These are phyloP conservation scores for Archivesica marissinica DNA, from an alignment of 1,140 invertebrate genomes.

Conservation along the genomic window DNA sequence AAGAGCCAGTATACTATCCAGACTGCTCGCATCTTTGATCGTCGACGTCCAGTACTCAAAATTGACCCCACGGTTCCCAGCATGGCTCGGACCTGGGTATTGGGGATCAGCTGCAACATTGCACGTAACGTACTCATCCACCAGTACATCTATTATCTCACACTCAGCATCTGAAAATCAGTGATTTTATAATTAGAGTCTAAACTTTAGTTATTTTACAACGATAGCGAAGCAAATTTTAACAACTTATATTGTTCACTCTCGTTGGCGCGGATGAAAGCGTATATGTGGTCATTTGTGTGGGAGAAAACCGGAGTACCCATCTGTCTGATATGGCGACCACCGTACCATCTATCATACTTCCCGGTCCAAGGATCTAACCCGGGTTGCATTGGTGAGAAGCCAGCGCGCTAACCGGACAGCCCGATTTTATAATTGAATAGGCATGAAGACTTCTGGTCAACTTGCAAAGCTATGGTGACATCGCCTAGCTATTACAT, in stretches of 20 bases:
- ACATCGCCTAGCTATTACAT: background rate
- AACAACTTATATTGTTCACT: too few species aligned
- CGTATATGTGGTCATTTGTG: too few species aligned
- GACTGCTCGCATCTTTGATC: background rate
- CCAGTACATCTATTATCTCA: slow-evolving; percentile 13
- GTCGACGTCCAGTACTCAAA: slow-evolving; percentile 52
- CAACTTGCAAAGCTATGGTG: background rate
- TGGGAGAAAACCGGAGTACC: too few species aligned
- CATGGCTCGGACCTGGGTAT: background rate
- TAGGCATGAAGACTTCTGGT: background rate
- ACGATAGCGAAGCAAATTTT: too few species aligned
- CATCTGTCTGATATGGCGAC: too few species aligned
- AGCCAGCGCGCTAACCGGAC: too few species aligned
- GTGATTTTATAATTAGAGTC: background rate
- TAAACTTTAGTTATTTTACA: too few species aligned
- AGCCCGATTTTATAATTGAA: background rate
- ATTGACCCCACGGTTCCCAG: slow-evolving; percentile 51
- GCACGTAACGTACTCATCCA: slow-evolving; percentile 42
- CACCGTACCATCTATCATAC: too few species aligned
- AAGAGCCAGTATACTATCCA: slow-evolving; percentile 6
- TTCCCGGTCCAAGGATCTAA: too few species aligned
- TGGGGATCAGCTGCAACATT: slow-evolving; percentile 29
- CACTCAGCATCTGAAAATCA: slow-evolving; percentile 35
- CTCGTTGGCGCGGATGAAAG: too few species aligned
- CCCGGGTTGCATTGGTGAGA: too few species aligned